Evolutionary conservation across 2,888 invertebrate genomes (phyloP), one percentile per base, ranked within the genome.

Genomic region (Leptopilina drosophilae): DNA sequence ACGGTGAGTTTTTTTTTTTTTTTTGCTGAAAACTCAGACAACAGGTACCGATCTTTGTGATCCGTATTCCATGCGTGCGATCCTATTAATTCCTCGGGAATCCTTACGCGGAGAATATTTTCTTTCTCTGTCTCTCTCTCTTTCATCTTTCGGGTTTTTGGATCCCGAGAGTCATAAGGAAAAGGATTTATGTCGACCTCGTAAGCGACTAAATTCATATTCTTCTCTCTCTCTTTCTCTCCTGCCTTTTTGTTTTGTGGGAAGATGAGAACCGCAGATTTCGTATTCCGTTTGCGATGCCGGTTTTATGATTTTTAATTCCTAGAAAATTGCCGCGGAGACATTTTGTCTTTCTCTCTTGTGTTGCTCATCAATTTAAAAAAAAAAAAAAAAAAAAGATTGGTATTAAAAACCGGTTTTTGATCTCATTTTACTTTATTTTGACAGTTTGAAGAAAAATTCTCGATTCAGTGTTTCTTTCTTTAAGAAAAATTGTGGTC

Each of bases 221-320:
- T 73, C 77, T 73, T 73, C 77, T 46, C 42, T 49, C 49, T 49
- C 2, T 49, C 7, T 49, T 3, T 49, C 49, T 49, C 12, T 49
- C 1, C 6, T 49, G 8, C 42, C 42, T 8, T 9, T 8, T 42
- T 64, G 53, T 67, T 64, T 59, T 64, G 81, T 78, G 69, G 77
- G 76, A 78, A 77, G 79, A 78, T 76, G 80, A 79, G 79, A 76
- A 67, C 65, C 46, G 40, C 59, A 67, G 78, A 78, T 78, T 75
- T 78, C 75, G 75, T 75, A 78, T 78, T 78, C 78, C 46, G 73
- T 42, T 62, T 59, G 69, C 78, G 80, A 76, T 80, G 80, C 77
- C 81, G 82, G 82, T 84, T 87, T 88, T 87, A 88, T 82, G 84
- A 87, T 88, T 88, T 73, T 87, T 85, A 87, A 88, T 87, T 88